Evolutionary conservation across 64 coral and sea anemone genomes (phyloP), one percentile per base, ranked within the genome.

Genomic region (Actinia tenebrosa): DNA sequence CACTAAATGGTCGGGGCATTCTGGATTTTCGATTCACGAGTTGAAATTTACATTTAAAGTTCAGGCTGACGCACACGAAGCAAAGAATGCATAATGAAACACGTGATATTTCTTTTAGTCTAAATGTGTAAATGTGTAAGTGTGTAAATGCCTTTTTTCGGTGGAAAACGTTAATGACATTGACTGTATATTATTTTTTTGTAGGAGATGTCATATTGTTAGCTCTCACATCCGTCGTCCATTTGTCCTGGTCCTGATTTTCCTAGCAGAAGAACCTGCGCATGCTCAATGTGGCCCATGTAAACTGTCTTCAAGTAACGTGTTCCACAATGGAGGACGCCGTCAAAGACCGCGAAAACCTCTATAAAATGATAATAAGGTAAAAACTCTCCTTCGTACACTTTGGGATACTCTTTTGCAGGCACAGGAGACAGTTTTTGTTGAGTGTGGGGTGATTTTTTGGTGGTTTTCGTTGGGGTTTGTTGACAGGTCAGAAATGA

Each of bases 311-410:
- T n/a, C 18, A 22, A 81, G 79, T 81, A 81, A 81, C 79, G 79
- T 81, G 79, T 50, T 50, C 22, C 6, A 85, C 50, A 7, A 93
- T 96, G 94, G 91, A 86, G 53, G 94, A 96, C 63, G 87, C 88
- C 44, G 82, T 96, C 50, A 89, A 96, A 88, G 84, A 96, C 64
- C 78, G 94, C 17, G 94, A 96, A 80, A 96, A 90, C 82, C 88
- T 96, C 10, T 96, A 96, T 60, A 96, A 96, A 83, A 88, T 96
- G 25, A 96, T 96, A 87, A 96, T 96, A 80, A 96, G 94, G 94
- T 96, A 90, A 50, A 78, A 14, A 16, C 30, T 13, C 17, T 46
- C 18, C 66, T 63, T 1, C 17, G 20, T 58, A 59, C 18, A 56
- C 45, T 26, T 45, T n/a, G 15, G 3, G 43, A 68, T 27, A 25